phyloP scores from a whole-genome alignment of 2,797 vertebrate genomes.

The Syndactyla subalaris region DNA sequence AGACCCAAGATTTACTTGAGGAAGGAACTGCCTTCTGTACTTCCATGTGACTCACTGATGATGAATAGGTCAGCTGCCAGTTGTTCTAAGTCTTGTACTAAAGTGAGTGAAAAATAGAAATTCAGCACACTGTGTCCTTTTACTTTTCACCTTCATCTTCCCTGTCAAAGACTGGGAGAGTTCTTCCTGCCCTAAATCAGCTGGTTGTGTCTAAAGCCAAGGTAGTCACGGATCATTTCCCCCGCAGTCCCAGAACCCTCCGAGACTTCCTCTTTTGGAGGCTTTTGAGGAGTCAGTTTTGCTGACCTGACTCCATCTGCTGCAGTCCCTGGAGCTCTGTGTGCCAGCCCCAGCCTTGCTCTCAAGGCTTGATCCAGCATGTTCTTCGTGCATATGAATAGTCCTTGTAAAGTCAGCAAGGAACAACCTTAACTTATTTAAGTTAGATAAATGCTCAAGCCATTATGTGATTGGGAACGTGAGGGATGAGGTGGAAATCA shows the following conservation, averaged over 20 bases:
- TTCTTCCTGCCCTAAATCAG: neutral
- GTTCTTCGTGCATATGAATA: neutral
- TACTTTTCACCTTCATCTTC: constrained; percentile 1
- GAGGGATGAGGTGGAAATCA: neutral
- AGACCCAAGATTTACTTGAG: neutral
- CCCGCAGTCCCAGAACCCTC: neutral
- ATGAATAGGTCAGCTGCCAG: neutral
- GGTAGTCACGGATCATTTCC: neutral
- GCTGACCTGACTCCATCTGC: neutral
- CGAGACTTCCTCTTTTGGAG: neutral
- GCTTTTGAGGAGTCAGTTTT: neutral
- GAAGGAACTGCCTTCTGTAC: neutral
- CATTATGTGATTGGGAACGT: neutral
- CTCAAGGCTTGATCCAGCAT: neutral
- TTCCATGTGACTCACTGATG: neutral
- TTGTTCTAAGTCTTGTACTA: neutral
- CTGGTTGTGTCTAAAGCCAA: neutral
- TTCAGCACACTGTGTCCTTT: neutral
- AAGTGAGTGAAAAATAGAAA: constrained; percentile 16
- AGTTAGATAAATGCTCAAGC: neutral
- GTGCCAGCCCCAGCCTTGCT: neutral
- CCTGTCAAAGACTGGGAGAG: neutral
- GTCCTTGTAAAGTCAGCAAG: neutral
- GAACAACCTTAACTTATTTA: neutral
- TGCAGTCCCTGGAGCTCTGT: neutral